A percentile compares a stretch with the other conserved stretches of the same genome.
Conservation (phyloP, 2,113 vertebrate species). For the Marmota flaviventris region DNA sequence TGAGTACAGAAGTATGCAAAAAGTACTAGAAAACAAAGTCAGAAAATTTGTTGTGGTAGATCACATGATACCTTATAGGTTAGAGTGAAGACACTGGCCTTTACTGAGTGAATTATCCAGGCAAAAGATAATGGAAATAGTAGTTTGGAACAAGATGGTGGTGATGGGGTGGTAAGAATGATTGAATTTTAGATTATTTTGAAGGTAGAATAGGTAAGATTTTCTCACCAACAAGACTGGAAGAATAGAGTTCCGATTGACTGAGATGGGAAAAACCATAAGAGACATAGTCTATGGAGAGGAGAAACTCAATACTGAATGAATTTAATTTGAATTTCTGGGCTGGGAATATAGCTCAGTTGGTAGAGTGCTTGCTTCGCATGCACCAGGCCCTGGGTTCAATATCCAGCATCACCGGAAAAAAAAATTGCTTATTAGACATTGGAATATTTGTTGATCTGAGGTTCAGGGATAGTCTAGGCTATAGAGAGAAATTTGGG, state of each 20-base stretch:
- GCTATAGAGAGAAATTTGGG: neutral
- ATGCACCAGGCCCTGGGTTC: no score
- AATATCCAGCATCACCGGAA: no score
- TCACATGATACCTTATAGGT: neutral
- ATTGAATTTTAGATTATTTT: slow-evolving; percentile 27
- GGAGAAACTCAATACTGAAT: neutral
- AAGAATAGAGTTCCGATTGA: neutral
- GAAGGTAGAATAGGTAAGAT: slow-evolving; percentile 38
- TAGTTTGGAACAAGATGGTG: neutral
- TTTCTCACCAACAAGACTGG: neutral
- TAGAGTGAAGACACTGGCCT: neutral
- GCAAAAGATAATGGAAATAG: neutral
- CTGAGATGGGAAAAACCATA: neutral
- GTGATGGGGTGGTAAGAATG: neutral
- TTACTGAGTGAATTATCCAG: neutral
- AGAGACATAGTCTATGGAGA: neutral
- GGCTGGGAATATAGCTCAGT: no score
- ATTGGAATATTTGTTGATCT: neutral
- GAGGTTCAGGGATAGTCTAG: neutral
- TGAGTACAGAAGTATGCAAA: neutral
- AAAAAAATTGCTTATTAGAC: neutral
- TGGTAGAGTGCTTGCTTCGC: no score
- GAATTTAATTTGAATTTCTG: no score
- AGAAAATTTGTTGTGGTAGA: neutral
- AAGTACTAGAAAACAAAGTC: neutral